Evolutionary conservation across 35 echinoderm and acorn worm species (phyloP).

Genomic region (Strongylocentrotus purpuratus): DNA sequence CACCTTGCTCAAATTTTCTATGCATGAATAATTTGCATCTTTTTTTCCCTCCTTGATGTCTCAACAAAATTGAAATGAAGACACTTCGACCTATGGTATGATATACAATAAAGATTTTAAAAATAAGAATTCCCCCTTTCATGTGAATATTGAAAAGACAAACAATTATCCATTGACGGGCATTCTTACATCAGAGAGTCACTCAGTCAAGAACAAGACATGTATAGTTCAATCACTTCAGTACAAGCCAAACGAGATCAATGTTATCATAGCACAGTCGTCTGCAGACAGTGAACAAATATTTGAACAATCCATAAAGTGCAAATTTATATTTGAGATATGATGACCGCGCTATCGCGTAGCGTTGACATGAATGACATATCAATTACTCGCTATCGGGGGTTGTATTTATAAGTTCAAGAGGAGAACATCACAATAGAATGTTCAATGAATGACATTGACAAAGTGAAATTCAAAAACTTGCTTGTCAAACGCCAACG

Average conservation of each 20-base stretch:
- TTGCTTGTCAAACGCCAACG: not conserved
- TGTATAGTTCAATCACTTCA: not conserved
- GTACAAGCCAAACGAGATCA: not conserved
- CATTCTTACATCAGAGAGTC: not conserved
- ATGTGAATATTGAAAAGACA: not conserved
- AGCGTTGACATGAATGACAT: not conserved
- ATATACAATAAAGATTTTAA: too few relatives aligned
- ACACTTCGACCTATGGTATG: too few relatives aligned
- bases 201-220: not conserved
- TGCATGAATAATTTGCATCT: too few relatives aligned
- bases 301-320: constrained; percentile 3
- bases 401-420: not conserved
- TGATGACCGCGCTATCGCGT: not conserved
- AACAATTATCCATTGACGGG: not conserved
- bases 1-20: too few relatives aligned
- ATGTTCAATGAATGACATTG: not conserved
- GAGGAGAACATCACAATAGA: not conserved
- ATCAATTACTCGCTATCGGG: not conserved
- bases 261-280: not conserved
- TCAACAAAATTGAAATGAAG: too few relatives aligned
- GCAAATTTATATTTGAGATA: not conserved
- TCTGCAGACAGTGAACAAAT: constrained; percentile 1
- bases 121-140: too few relatives aligned
- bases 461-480: not conserved
- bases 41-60: too few relatives aligned